These are phyloP conservation scores for Poecilia picta DNA, from an alignment of 2,797 vertebrate species.

Conservation along the genomic window DNA sequence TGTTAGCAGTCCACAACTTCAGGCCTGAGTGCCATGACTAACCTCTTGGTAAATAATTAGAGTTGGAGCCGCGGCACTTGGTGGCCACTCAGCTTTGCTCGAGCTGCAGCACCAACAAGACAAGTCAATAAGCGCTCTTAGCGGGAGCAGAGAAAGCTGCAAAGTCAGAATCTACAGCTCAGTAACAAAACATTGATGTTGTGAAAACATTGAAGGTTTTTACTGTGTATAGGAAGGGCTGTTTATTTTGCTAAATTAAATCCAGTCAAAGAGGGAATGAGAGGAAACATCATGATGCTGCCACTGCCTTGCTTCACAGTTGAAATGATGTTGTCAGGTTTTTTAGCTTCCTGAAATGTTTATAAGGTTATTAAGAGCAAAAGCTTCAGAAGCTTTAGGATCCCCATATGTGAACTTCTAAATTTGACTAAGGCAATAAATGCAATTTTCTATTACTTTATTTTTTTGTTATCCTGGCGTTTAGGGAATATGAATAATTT, in stretches of 20 bases:
- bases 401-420: too few species aligned
- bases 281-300: background rate
- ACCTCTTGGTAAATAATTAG: conserved; percentile 20
- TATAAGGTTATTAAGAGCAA: background rate
- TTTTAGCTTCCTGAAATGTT: background rate
- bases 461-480: too few species aligned
- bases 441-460: too few species aligned
- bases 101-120: conserved; percentile 3
- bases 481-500: too few species aligned
- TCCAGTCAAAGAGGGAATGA: background rate
- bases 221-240: background rate
- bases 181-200: background rate
- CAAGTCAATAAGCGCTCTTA: conserved; percentile 1
- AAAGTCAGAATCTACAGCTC: background rate
- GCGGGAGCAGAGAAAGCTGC: background rate
- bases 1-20: conserved; percentile 1
- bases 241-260: background rate
- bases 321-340: background rate
- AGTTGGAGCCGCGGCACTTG: conserved; percentile 2
- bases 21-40: conserved; percentile 9
- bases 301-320: background rate
- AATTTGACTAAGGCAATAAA: too few species aligned
- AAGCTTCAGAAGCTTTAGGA: background rate
- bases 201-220: background rate
- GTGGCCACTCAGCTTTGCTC: conserved; percentile 18